Evolutionary conservation across 2,888 invertebrate genomes (phyloP).

Genomic region (Cataglyphis cursor): DNA sequence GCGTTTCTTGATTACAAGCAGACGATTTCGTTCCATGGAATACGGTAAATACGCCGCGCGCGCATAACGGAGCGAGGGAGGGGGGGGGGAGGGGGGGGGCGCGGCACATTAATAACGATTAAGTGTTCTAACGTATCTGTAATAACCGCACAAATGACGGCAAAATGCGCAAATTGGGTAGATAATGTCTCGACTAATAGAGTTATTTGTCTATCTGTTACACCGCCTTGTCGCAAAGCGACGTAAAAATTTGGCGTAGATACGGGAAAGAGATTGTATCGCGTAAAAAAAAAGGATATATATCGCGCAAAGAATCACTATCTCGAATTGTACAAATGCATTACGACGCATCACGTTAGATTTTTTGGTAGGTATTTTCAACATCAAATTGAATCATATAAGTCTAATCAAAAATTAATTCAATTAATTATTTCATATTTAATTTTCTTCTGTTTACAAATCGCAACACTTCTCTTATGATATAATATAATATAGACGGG

Average conservation of each 20-base stretch:
- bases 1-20: constrained; percentile 50
- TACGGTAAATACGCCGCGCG: constrained; percentile 33
- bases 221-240: background rate
- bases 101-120: constrained; percentile 44
- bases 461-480: constrained; percentile 4
- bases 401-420: constrained; percentile 22
- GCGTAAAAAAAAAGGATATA: constrained; percentile 9
- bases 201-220: constrained; percentile 20
- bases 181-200: constrained; percentile 33
- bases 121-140: constrained; percentile 46
- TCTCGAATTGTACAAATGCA: background rate
- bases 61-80: constrained; percentile 11
- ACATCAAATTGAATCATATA: background rate
- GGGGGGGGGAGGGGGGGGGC: too few species aligned
- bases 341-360: background rate
- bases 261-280: background rate
- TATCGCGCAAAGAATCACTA: background rate
- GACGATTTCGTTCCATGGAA: constrained; percentile 31
- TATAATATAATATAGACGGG: constrained; percentile 37
- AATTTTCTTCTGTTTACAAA: constrained; percentile 5
- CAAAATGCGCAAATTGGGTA: constrained; percentile 42
- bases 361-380: background rate
- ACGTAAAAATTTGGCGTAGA: background rate
- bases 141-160: constrained; percentile 41
- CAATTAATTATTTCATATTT: constrained; percentile 29